Percentiles rank a stretch among this genome's conserved stretches.
These are phyloP conservation scores for Aeoliscus strigatus DNA, from an alignment of 2,797 vertebrate genomes.

Conservation along the genomic window DNA sequence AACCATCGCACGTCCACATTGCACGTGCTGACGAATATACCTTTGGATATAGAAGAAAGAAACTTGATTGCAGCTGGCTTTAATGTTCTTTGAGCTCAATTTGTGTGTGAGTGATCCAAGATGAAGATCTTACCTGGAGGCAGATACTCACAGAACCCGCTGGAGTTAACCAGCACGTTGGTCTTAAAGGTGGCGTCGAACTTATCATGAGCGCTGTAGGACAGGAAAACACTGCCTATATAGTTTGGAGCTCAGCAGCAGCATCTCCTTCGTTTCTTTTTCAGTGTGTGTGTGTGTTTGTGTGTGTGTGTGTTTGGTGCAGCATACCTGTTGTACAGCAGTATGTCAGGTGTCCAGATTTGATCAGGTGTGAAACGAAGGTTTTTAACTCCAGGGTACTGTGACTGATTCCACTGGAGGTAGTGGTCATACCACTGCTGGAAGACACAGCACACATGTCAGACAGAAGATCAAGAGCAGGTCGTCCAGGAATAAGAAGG, in stretches of 20 bases:
- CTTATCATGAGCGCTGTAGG: conserved; percentile 79
- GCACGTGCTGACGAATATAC: conserved; percentile 82
- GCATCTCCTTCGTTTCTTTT: too few species aligned
- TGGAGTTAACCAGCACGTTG: conserved; percentile 80
- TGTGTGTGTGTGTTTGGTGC: conserved; percentile 15
- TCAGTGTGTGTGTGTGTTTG: background rate
- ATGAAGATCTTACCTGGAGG: conserved; percentile 70
- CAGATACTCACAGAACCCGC: conserved; percentile 75
- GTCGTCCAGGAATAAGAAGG: too few species aligned
- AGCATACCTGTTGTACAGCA: conserved; percentile 85
- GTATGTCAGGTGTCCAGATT: conserved; percentile 80
- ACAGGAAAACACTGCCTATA: conserved; percentile 33
- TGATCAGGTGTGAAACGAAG: conserved; percentile 80
- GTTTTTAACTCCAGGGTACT: conserved; percentile 80
- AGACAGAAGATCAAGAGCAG: background rate
- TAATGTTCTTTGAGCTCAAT: too few species aligned
- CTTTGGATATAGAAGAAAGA: conserved; percentile 43
- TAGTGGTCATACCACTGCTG: conserved; percentile 81
- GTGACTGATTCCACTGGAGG: conserved; percentile 80
- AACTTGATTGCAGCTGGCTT: too few species aligned
- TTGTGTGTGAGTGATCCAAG: background rate
- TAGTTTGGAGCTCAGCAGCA: too few species aligned
- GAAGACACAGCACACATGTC: conserved; percentile 21
- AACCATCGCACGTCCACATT: conserved; percentile 83
- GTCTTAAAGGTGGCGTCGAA: conserved; percentile 83